Conservation (phyloP, 2,888 invertebrate genomes). For the Chalcis sispes region DNA sequence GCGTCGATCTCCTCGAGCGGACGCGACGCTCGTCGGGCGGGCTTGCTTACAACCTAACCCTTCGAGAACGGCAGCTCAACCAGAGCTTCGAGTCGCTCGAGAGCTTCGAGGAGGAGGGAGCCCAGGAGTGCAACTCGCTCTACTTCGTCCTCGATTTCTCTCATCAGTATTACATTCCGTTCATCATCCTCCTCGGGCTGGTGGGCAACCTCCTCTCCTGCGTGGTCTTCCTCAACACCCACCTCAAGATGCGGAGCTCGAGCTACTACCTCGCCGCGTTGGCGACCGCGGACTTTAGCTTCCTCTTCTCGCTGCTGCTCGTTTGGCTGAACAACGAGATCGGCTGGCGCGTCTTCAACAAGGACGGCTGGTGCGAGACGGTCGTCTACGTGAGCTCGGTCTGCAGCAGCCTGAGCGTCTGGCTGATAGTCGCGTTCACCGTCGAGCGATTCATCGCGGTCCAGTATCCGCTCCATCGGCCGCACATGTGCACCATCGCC, state of each 20-base stretch:
- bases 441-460: conserved; percentile 84
- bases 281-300: conserved; percentile 80
- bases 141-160: conserved; percentile 76
- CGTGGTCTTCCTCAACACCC: conserved; percentile 80
- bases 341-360: conserved; percentile 77
- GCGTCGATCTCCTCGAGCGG: conserved; percentile 2
- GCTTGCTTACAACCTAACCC: background rate
- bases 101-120: conserved; percentile 58
- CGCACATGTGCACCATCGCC: conserved; percentile 80
- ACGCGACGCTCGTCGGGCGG: conserved; percentile 14
- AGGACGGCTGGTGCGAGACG: conserved; percentile 79
- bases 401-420: conserved; percentile 82
- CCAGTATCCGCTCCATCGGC: conserved; percentile 80
- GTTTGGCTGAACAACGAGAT: conserved; percentile 78
- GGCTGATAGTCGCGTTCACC: conserved; percentile 84
- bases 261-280: conserved; percentile 82
- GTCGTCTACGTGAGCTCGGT: conserved; percentile 78
- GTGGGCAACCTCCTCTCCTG: conserved; percentile 80
- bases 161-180: conserved; percentile 80
- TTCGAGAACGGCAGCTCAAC: conserved; percentile 1
- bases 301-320: conserved; percentile 78
- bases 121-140: conserved; percentile 65
- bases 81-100: conserved; percentile 51
- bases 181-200: conserved; percentile 79
- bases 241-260: conserved; percentile 80